A percentile compares a stretch with the other conserved stretches of the same genome.
Evolutionary conservation across 2,888 invertebrate species (phyloP).

Genomic region (Colletes collaris): DNA sequence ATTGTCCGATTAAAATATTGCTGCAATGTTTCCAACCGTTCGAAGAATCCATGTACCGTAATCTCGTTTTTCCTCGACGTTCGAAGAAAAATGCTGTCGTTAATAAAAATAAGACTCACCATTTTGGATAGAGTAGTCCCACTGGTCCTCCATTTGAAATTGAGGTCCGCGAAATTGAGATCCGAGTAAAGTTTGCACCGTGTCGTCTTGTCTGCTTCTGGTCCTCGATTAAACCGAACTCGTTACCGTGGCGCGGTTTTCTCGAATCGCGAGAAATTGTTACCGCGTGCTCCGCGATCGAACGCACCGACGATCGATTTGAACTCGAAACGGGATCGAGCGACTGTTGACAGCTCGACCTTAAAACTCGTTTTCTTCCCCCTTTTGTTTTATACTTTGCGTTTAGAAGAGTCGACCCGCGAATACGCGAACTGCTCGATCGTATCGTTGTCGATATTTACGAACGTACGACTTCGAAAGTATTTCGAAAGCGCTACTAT

Average conservation of each 20-base stretch:
- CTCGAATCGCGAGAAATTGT: background rate
- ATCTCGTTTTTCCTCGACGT: too few species aligned
- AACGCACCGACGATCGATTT: background rate
- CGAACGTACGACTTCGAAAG: too few species aligned
- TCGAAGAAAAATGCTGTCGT: too few species aligned
- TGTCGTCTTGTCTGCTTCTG: conserved; percentile 76
- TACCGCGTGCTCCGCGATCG: background rate
- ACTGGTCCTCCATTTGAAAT: conserved; percentile 81
- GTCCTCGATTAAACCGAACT: conserved; percentile 25
- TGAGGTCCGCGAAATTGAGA: conserved; percentile 79
- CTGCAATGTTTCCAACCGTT: too few species aligned
- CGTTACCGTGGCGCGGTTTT: conserved; percentile 9
- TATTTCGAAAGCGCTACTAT: background rate
- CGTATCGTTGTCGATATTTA: background rate
- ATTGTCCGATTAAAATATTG: too few species aligned
- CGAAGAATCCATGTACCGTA: too few species aligned
- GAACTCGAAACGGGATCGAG: background rate
- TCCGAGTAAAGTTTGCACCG: conserved; percentile 80
- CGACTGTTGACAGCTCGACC: background rate
- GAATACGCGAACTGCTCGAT: background rate
- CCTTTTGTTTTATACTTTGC: background rate
- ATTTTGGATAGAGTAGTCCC: conserved; percentile 86
- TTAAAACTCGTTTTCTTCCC: background rate
- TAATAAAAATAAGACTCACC: conserved; percentile 82
- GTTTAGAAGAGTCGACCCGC: background rate